phyloP scores from a whole-genome alignment of 2,797 vertebrate species.

The Pogoniulus pusillus region DNA sequence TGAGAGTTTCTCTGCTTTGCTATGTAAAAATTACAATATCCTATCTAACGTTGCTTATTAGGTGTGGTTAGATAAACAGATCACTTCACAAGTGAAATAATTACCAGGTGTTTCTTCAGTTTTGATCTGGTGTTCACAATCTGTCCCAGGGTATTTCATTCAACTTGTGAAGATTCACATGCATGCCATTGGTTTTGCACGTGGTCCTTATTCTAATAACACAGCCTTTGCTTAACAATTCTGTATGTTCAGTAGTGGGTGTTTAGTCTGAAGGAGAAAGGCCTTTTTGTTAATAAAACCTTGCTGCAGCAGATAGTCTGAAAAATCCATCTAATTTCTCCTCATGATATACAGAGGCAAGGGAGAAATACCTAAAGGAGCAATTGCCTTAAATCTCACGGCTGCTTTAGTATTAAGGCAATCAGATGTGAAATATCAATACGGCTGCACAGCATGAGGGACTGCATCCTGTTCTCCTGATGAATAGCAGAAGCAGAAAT shows the following conservation, averaged over 20 bases:
- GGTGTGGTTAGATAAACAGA: not conserved
- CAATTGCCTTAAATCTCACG: conserved; percentile 7
- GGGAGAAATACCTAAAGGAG: not conserved
- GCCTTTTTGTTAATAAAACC: not conserved
- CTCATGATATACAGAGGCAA: not conserved
- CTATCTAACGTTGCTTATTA: not conserved
- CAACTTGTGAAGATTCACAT: not conserved
- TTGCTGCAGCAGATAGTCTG: not conserved
- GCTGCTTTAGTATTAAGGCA: not conserved
- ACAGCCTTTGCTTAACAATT: not conserved
- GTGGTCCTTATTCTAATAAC: not conserved
- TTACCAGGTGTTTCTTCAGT: not conserved
- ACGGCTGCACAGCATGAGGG: not conserved
- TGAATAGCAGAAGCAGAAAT: conserved; percentile 4
- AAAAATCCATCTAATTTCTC: conserved; percentile 28
- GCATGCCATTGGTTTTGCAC: not conserved
- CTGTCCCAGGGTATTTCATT: not conserved
- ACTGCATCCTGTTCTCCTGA: not conserved
- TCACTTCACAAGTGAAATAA: not conserved
- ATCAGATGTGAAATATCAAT: conserved; percentile 28
- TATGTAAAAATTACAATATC: not conserved
- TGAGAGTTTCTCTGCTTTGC: not conserved
- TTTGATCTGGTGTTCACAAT: not conserved
- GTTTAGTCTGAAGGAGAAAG: not conserved
- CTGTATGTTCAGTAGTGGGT: not conserved